phyloP scores from a whole-genome alignment of 2,797 vertebrate species.

The Lithobates sylvaticus region DNA sequence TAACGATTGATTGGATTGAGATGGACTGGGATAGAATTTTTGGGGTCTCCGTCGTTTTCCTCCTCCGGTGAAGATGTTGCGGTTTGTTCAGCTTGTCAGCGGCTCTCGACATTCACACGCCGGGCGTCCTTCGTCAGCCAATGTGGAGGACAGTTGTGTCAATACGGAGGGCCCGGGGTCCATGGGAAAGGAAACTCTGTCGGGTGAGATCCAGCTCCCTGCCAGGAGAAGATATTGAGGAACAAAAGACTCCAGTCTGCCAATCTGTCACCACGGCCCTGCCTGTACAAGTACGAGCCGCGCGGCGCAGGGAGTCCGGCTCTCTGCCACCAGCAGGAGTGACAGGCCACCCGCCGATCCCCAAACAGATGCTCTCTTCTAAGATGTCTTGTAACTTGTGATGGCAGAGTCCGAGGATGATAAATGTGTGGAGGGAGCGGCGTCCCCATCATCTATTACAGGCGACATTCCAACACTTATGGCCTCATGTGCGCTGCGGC shows the following conservation, averaged over 20 bases:
- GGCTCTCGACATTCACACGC: too few relatives aligned
- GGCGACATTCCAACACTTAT: neutral
- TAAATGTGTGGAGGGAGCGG: neutral
- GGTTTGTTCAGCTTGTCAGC: neutral
- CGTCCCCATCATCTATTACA: neutral
- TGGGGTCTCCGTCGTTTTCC: too few relatives aligned
- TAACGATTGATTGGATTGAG: too few relatives aligned
- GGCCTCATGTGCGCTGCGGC: too few relatives aligned
- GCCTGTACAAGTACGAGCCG: too few relatives aligned
- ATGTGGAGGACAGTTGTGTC: slow-evolving; percentile 66
- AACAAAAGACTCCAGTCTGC: neutral
- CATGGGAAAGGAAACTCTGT: slow-evolving; percentile 69
- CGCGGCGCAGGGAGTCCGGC: neutral
- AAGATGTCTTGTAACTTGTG: neutral
- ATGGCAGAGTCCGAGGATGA: neutral
- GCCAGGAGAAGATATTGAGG: slow-evolving; percentile 27
- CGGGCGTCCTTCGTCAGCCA: neutral
- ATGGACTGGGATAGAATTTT: too few relatives aligned
- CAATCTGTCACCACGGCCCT: slow-evolving; percentile 1
- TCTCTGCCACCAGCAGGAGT: neutral
- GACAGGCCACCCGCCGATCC: neutral
- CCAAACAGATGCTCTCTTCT: neutral
- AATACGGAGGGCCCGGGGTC: slow-evolving; percentile 61
- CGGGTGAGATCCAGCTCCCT: neutral
- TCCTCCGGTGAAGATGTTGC: neutral